A percentile compares a stretch with the other conserved stretches of the same genome.
Conservation (phyloP, 2,113 vertebrate genomes). For the Collichthys lucidus region DNA sequence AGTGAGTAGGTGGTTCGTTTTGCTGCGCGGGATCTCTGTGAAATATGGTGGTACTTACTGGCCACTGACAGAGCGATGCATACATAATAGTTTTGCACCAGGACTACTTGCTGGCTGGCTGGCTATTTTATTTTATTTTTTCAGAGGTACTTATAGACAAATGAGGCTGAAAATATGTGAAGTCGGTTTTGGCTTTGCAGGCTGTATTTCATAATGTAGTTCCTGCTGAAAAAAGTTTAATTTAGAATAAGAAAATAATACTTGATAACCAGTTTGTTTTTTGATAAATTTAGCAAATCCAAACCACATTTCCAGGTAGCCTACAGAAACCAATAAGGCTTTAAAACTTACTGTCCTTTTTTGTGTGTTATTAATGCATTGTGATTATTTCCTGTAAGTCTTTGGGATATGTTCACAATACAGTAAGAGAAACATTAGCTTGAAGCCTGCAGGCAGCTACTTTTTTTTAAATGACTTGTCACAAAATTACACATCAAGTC, state of each 20-base stretch:
- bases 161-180: not conserved
- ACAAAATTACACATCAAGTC: constrained; percentile 3
- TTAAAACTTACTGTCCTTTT: not conserved
- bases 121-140: not conserved
- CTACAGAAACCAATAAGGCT: not conserved
- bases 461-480: not conserved
- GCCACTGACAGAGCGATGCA: not conserved
- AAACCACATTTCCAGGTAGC: not conserved
- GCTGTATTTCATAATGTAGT: not conserved
- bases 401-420: not conserved
- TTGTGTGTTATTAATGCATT: not conserved
- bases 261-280: not conserved
- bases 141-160: not conserved
- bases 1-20: not conserved
- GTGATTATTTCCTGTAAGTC: not conserved
- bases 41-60: not conserved
- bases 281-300: not conserved
- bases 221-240: not conserved
- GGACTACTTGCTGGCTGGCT: not conserved
- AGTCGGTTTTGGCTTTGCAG: not conserved
- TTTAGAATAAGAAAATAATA: not conserved
- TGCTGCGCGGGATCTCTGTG: not conserved
- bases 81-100: not conserved
- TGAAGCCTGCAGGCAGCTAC: constrained; percentile 4
- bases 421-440: not conserved